These are phyloP conservation scores for Alethe castanea DNA, from an alignment of 2,113 vertebrate species.

Conservation along the genomic window DNA sequence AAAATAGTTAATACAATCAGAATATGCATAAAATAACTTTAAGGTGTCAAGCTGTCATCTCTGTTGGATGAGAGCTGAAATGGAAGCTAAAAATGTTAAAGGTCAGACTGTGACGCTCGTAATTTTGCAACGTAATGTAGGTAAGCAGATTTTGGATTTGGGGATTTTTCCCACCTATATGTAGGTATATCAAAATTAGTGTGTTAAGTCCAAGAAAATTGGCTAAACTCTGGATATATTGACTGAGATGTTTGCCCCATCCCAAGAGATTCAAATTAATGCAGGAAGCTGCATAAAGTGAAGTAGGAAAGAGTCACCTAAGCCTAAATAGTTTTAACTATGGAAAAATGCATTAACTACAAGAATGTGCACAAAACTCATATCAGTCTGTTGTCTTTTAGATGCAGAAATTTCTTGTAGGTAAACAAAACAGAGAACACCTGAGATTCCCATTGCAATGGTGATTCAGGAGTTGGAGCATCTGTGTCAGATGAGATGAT, in stretches of 20 bases:
- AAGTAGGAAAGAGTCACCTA: neutral
- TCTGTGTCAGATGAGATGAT: neutral
- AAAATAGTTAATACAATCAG: slow-evolving; percentile 31
- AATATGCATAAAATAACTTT: slow-evolving; percentile 34
- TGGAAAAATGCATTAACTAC: neutral
- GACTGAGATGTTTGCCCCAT: neutral
- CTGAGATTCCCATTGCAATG: neutral
- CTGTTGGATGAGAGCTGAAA: neutral
- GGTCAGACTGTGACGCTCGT: neutral
- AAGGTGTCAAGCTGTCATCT: neutral
- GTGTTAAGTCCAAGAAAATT: neutral
- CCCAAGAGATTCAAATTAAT: neutral
- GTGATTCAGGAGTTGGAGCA: neutral
- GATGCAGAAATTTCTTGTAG: neutral
- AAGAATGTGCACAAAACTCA: neutral
- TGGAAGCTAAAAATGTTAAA: neutral
- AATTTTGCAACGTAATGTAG: neutral
- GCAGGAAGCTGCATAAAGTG: neutral
- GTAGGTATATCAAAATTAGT: neutral
- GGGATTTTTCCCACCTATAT: neutral
- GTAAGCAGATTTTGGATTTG: neutral
- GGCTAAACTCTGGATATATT: neutral
- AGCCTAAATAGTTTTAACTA: neutral
- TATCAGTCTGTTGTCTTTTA: neutral
- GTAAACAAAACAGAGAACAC: neutral